Evolutionary conservation across 2,797 vertebrate genomes (phyloP), one percentile per base, ranked within the genome.

Genomic region (Neopelma chrysocephalum): DNA sequence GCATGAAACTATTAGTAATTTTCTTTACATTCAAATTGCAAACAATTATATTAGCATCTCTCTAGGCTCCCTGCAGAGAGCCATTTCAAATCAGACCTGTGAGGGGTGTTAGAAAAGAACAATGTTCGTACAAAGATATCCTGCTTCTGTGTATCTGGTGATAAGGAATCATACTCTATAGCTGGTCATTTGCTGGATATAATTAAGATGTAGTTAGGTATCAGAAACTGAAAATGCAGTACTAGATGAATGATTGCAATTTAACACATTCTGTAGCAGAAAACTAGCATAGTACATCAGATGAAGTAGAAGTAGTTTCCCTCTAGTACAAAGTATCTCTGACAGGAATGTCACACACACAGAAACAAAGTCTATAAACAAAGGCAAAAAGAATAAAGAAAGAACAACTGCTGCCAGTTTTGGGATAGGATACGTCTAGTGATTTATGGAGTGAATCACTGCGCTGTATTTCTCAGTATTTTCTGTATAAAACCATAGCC

Each of bases 301-400:
- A 83, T 70, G 50, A 88, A 91, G 60, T 7, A 75, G 42, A 66
- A 81, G 31, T 26, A 76, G n/a, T 40, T 92, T 87, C 57, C 27
- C 26, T 89, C 79, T 73, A 29, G 58, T 82, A 79, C 57, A 87
- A 83, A 82, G 25, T 56, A n/a, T 89, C 61, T 82, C 77, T 87
- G 50, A 82, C 61, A 92, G 56, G 64, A 95, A 88, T 81, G 54
- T 88, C 84, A 76, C 71, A 90, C 51, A 38, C 10, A 9, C 32
- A 79, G 64, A 75, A 79, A 21, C 34, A 86, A 94, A 85, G 34
- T 9, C 42, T 72, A 66, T 75, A 85, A 97, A 92, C 34, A 90
- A 94, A 88, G 43, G n/a, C 15, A 36, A 94, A 89, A 93, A 87
- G 47, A 80, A 84, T 76, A 82, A 92, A 85, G 68, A 86, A 86